Percentiles rank a stretch among this genome's conserved stretches.
Conservation (phyloP, 2,113 vertebrate species). For the Camelus dromedarius region DNA sequence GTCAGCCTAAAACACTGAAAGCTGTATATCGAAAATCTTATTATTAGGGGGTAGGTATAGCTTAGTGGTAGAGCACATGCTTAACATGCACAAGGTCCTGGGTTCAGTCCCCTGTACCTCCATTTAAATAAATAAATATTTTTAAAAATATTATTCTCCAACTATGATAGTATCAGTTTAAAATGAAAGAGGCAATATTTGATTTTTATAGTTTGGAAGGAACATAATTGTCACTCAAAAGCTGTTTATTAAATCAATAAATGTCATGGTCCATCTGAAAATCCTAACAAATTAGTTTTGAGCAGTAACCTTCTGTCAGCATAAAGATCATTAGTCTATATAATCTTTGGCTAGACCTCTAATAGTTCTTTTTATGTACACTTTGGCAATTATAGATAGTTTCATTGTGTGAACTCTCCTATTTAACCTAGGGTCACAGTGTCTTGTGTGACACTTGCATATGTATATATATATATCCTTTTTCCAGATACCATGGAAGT, state of each 20-base stretch:
- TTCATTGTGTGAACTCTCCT: background rate
- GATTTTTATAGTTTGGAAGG: conserved; percentile 18
- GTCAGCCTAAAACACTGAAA: background rate
- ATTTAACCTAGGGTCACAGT: background rate
- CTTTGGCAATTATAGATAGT: background rate
- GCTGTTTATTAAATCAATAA: conserved; percentile 5
- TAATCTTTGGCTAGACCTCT: background rate
- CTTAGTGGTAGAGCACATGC: no score
- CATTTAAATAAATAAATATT: no score
- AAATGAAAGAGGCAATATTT: background rate
- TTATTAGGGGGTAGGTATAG: background rate
- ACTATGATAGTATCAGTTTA: background rate
- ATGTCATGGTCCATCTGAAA: background rate
- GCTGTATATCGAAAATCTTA: background rate
- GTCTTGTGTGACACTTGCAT: background rate
- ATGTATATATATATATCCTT: background rate
- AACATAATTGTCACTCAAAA: background rate
- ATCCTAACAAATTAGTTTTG: conserved; percentile 14
- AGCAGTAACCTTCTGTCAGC: background rate
- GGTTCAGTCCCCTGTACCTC: no score
- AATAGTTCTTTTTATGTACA: background rate
- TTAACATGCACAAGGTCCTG: no score
- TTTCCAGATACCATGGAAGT: background rate
- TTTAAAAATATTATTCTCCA: background rate
- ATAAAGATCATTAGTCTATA: background rate